phyloP scores from a whole-genome alignment of 2,113 vertebrate genomes.

The Columbina picui region DNA sequence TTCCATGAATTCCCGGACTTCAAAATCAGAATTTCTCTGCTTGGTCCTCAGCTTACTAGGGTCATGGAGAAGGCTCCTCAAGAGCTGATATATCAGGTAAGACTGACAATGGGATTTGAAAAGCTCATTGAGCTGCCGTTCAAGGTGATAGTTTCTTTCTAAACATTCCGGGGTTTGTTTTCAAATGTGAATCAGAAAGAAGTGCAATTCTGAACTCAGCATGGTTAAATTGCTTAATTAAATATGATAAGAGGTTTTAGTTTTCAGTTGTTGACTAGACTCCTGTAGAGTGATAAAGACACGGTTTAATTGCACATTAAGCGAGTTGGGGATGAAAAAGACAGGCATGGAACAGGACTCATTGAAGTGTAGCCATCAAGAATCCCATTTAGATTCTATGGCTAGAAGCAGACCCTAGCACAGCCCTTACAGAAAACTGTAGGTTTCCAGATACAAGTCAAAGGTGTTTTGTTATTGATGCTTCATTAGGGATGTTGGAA shows the following conservation, averaged over 20 bases:
- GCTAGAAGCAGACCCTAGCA: neutral
- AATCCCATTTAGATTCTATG: neutral
- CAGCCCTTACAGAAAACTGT: neutral
- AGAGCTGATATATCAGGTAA: neutral
- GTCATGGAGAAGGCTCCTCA: neutral
- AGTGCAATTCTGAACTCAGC: slow-evolving; percentile 33
- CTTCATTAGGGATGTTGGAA: neutral
- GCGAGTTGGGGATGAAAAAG: neutral
- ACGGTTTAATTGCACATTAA: neutral
- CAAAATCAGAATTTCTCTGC: neutral
- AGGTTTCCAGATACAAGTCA: neutral
- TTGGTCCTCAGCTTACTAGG: neutral
- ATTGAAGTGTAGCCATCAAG: neutral
- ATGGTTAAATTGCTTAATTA: slow-evolving; percentile 49
- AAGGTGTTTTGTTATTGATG: neutral
- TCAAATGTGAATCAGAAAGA: slow-evolving; percentile 34
- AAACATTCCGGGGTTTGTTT: slow-evolving; percentile 39
- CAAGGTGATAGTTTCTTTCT: neutral
- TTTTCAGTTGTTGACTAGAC: slow-evolving; percentile 42
- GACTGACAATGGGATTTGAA: slow-evolving; percentile 2
- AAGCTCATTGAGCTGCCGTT: neutral
- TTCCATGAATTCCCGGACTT: neutral
- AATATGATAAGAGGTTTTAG: slow-evolving; percentile 14
- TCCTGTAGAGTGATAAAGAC: slow-evolving; percentile 17
- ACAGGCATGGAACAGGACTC: neutral